Conservation (phyloP, 2,797 vertebrate species). For the Cossypha heuglini region DNA sequence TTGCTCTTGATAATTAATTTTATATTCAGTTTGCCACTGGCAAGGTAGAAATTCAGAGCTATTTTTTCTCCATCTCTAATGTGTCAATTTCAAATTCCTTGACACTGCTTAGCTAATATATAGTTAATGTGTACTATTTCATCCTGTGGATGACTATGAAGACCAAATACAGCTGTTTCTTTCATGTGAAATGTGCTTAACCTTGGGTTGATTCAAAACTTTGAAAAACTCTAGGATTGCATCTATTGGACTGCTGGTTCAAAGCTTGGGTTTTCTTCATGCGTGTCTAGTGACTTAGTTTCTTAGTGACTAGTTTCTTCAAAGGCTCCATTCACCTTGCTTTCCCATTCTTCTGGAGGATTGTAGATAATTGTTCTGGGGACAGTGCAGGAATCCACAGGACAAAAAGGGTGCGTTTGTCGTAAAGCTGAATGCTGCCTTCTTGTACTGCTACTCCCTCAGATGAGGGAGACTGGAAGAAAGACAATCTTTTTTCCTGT, state of each 20-base stretch:
- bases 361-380: background rate
- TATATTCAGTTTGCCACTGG: background rate
- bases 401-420: background rate
- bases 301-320: background rate
- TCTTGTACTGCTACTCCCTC: background rate
- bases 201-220: background rate
- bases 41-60: background rate
- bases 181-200: background rate
- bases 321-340: background rate
- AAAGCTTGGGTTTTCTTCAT: background rate
- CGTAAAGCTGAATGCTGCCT: background rate
- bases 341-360: background rate
- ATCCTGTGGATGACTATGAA: background rate
- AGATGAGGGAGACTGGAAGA: background rate
- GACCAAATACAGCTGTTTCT: background rate
- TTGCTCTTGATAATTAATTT: background rate
- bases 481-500: background rate
- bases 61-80: background rate
- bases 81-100: background rate
- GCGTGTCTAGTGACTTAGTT: background rate
- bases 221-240: background rate
- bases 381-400: background rate
- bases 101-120: background rate
- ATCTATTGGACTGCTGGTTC: background rate
- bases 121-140: background rate